Evolutionary conservation across 2,888 invertebrate species (phyloP).

Genomic region (Congeria kusceri): DNA sequence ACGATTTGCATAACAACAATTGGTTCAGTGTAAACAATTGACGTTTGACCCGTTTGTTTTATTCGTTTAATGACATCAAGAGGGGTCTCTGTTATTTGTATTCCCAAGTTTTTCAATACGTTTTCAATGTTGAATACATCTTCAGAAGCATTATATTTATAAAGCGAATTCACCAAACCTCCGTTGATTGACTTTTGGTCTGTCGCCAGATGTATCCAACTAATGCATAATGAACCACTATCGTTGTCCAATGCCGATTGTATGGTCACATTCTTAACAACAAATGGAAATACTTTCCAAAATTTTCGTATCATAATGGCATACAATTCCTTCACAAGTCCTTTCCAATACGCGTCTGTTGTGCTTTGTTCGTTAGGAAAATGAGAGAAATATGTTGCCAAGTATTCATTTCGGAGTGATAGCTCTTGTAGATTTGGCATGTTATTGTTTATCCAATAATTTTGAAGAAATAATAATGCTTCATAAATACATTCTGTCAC

Average conservation of each 20-base stretch:
- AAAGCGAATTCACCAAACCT: too few relatives aligned
- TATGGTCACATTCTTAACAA: not conserved
- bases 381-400: not conserved
- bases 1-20: slow-evolving; percentile 1
- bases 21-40: not conserved
- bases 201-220: not conserved
- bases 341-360: slow-evolving; percentile 14
- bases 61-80: not conserved
- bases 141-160: not conserved
- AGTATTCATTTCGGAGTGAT: not conserved
- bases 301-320: not conserved
- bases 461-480: not conserved
- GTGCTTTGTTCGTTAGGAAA: slow-evolving; percentile 1
- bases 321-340: not conserved
- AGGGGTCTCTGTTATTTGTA: not conserved
- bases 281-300: slow-evolving; percentile 7
- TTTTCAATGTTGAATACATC: not conserved
- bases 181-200: too few relatives aligned
- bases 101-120: not conserved
- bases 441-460: not conserved
- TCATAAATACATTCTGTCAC: not conserved
- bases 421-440: not conserved
- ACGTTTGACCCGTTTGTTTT: not conserved
- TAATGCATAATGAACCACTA: not conserved
- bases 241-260: not conserved